Base-by-base conservation (phyloP, 2,797 vertebrate species). In the Gymnoscopelus microlampas region DNA sequence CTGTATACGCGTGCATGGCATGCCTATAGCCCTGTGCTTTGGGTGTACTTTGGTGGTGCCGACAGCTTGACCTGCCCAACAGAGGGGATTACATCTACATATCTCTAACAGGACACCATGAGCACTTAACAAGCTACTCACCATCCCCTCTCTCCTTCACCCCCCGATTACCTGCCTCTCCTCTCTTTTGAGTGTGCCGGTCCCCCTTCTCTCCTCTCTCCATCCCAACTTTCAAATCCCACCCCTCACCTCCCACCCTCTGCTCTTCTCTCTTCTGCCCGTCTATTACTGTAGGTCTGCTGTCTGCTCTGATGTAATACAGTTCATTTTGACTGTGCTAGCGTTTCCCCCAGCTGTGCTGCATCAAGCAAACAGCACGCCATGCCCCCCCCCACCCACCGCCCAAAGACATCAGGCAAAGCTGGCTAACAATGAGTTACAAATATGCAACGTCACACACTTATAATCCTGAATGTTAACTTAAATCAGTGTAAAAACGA, bases 81-180 rank as follows among this genome's bases (percentile, higher is more conserved):
- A 81, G 63, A 75, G 54, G 39, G 80, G 79, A 89, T 87, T 82
- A 87, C 79, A 84, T 86, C 82, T 78, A 74, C 81, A 84, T 75
- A 83, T 77, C 72, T 76, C 69, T 66, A 66, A 57, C 74, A 70
- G 73, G 78, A 81, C 74, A 54, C 66, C 64, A 81, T 80, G 78
- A 87, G 66, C 82, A 68, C 71, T 65, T 29, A 29, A 58, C 12
- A 13, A 54, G 53, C 13, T 15, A n/a, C 77, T 66, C 60, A 7
- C 7, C 65, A 24, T n/a, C 35, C 8, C 14, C 26, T 3, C 53
- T 3, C 53, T n/a, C 53, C 5, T 11, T 59, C 75, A 35, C 12
- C 57, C 68, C 44, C 29, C 5, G 6, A 50, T 61, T 24, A 13
- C 66, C 66, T 32, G 73, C 66, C 68, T 72, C 44, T 32, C 24